These are phyloP conservation scores for Xanthia icteritia DNA, from an alignment of 2,888 invertebrate genomes.

Conservation along the genomic window DNA sequence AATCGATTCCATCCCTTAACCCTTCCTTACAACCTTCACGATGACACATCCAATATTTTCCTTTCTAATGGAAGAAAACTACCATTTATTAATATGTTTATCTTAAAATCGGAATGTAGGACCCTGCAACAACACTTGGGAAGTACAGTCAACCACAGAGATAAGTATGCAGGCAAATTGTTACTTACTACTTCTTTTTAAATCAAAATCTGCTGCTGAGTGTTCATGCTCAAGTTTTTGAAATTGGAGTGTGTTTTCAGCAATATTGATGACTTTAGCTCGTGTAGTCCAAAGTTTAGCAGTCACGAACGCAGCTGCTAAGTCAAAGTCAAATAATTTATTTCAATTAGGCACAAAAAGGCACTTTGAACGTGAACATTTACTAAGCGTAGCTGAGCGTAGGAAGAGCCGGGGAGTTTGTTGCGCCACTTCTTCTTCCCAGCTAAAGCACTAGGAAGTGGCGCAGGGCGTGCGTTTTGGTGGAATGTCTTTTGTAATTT, in stretches of 20 bases:
- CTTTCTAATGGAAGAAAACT: slow-evolving; percentile 59
- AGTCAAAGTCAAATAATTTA: too few species aligned
- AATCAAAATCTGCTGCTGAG: not conserved
- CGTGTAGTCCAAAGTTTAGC: too few species aligned
- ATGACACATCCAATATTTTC: slow-evolving; percentile 43
- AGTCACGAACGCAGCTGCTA: too few species aligned
- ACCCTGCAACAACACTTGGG: slow-evolving; percentile 48
- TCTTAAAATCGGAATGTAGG: slow-evolving; percentile 48
- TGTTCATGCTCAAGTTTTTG: not conserved
- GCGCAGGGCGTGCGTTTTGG: too few species aligned
- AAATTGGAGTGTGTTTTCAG: not conserved
- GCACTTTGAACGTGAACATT: too few species aligned
- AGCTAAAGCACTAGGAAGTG: too few species aligned
- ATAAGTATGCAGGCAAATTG: not conserved
- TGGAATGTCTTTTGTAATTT: too few species aligned
- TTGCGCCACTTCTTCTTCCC: too few species aligned
- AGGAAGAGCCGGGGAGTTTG: too few species aligned
- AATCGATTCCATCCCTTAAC: not conserved
- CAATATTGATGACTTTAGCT: not conserved
- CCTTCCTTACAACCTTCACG: not conserved
- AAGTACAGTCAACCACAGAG: slow-evolving; percentile 10
- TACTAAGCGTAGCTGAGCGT: too few species aligned
- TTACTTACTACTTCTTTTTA: not conserved
- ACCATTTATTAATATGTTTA: slow-evolving; percentile 61
- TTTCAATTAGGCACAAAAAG: too few species aligned